Conservation (phyloP, 2,888 invertebrate species). For the Apotomis capreana region DNA sequence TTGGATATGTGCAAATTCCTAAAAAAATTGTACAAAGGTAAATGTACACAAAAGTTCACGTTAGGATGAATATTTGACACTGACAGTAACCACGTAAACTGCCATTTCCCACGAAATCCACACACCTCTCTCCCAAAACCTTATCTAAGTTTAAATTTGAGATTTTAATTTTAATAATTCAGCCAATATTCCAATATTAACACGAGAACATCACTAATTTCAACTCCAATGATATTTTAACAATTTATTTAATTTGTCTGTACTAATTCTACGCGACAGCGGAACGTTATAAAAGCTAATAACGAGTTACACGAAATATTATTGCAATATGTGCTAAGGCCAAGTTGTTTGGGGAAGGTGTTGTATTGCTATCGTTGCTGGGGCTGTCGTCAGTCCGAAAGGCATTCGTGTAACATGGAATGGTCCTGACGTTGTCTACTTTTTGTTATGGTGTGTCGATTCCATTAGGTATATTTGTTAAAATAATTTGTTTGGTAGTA, state of each 20-base stretch:
- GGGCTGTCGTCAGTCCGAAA: slow-evolving; percentile 8
- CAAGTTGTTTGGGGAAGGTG: slow-evolving; percentile 41
- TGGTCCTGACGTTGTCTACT: background rate
- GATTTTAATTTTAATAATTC: slow-evolving; percentile 52
- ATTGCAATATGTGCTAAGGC: slow-evolving; percentile 61
- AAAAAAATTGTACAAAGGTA: too few species aligned
- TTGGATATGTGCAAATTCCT: too few species aligned
- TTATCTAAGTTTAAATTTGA: slow-evolving; percentile 49
- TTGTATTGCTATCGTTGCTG: slow-evolving; percentile 22
- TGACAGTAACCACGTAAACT: slow-evolving; percentile 15
- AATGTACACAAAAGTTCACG: too few species aligned
- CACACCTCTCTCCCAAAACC: slow-evolving; percentile 8
- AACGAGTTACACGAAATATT: slow-evolving; percentile 64
- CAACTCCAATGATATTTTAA: slow-evolving; percentile 53
- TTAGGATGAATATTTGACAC: background rate
- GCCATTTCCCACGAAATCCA: slow-evolving; percentile 15
- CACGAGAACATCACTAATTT: slow-evolving; percentile 49
- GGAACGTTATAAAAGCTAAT: slow-evolving; percentile 74
- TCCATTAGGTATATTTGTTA: background rate
- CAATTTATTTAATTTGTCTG: slow-evolving; percentile 54
- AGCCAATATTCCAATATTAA: slow-evolving; percentile 55
- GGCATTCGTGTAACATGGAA: background rate
- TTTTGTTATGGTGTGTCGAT: background rate
- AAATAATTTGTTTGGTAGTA: background rate
- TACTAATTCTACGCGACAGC: slow-evolving; percentile 65